Conservation (phyloP, 2,797 vertebrate genomes). For the Discoglossus pictus region DNA sequence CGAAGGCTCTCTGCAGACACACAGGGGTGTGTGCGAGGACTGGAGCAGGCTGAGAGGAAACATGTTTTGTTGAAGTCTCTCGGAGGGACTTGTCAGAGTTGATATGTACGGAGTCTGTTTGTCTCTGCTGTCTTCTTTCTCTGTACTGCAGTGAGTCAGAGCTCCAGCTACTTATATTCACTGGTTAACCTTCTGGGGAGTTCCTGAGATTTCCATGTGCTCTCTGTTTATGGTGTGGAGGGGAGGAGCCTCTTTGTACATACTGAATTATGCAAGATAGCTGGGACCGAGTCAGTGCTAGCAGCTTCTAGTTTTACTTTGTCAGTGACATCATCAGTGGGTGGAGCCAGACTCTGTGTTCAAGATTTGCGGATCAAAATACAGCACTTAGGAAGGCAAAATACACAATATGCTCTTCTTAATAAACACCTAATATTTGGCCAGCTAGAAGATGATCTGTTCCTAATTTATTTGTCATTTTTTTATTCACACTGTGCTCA, state of each 20-base stretch:
- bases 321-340: neutral
- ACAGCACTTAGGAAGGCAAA: no score
- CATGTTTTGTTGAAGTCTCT: slow-evolving; percentile 40
- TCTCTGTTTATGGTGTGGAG: neutral
- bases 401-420: no score
- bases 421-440: no score
- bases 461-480: no score
- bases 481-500: no score
- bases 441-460: no score
- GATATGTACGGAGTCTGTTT: neutral
- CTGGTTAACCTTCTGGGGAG: neutral
- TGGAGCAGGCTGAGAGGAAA: slow-evolving; percentile 56
- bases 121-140: neutral
- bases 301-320: slow-evolving; percentile 7
- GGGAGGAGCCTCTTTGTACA: neutral
- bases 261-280: neutral
- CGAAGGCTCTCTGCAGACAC: slow-evolving; percentile 49
- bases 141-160: neutral
- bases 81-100: neutral
- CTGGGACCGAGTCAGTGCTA: neutral
- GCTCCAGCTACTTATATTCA: slow-evolving; percentile 3
- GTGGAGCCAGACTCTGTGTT: neutral
- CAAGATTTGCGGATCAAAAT: no score
- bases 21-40: slow-evolving; percentile 51
- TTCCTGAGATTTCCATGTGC: slow-evolving; percentile 8